Conservation (phyloP, 2,113 vertebrate genomes). For the Acrocephalus kingi region DNA sequence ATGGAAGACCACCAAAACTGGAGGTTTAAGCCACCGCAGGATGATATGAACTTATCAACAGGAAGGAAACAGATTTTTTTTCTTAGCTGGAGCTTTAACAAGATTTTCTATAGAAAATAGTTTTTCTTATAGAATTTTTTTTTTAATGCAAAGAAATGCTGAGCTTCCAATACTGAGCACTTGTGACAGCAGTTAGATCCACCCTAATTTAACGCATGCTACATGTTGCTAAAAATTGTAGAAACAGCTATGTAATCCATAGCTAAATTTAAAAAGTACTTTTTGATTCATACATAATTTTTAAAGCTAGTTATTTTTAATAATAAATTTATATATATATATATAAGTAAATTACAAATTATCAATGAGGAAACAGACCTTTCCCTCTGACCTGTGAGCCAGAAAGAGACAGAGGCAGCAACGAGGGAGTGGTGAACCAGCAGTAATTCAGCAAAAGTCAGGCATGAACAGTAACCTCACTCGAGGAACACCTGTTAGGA, state of each 20-base stretch:
- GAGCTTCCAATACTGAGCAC: neutral
- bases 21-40: rapidly evolving
- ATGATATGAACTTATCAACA: neutral
- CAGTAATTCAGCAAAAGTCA: neutral
- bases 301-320: neutral
- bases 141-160: neutral
- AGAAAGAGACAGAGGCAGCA: neutral
- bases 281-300: neutral
- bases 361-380: neutral
- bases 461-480: neutral
- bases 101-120: neutral
- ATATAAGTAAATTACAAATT: neutral
- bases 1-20: neutral
- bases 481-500: neutral
- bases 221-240: neutral
- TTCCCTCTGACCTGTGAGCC: neutral
- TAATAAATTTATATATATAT: neutral
- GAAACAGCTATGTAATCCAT: neutral
- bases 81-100: neutral
- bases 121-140: neutral
- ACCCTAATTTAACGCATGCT: neutral
- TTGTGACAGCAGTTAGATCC: neutral
- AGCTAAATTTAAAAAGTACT: neutral
- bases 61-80: neutral
- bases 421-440: rapidly evolving